Evolutionary conservation across 2,888 invertebrate genomes (phyloP).

Genomic region (Drosophila macrospina): DNA sequence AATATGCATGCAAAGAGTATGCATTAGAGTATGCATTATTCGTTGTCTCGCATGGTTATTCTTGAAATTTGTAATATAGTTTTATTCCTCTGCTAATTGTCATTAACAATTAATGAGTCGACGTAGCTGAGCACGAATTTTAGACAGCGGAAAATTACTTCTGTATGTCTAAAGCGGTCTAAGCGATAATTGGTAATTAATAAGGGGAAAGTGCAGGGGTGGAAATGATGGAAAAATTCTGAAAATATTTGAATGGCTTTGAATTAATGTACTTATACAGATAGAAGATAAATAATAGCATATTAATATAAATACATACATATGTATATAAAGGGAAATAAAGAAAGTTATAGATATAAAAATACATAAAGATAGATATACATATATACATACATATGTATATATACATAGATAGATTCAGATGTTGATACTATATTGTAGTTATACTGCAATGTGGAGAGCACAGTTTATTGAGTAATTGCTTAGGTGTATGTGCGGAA

Average conservation of each 20-base stretch:
- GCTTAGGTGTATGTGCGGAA: slow-evolving; percentile 23
- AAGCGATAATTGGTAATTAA: slow-evolving; percentile 15
- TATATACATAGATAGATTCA: too few species aligned
- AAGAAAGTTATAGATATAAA: too few species aligned
- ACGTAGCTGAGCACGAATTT: slow-evolving; percentile 56
- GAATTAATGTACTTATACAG: too few species aligned
- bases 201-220: slow-evolving; percentile 7
- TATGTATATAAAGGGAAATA: too few species aligned
- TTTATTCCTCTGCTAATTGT: slow-evolving; percentile 64
- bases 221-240: slow-evolving; percentile 19
- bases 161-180: not conserved
- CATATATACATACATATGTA: not conserved
- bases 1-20: not conserved
- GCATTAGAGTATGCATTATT: slow-evolving; percentile 19
- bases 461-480: slow-evolving; percentile 64
- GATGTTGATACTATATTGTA: not conserved
- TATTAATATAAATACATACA: too few species aligned
- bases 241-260: not conserved
- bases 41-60: not conserved
- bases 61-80: slow-evolving; percentile 28
- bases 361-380: not conserved
- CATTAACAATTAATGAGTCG: slow-evolving; percentile 53
- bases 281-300: too few species aligned
- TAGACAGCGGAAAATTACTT: slow-evolving; percentile 68
- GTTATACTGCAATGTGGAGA: too few species aligned